Conservation (phyloP, 2,113 vertebrate species). For the Pseudois nayaur region DNA sequence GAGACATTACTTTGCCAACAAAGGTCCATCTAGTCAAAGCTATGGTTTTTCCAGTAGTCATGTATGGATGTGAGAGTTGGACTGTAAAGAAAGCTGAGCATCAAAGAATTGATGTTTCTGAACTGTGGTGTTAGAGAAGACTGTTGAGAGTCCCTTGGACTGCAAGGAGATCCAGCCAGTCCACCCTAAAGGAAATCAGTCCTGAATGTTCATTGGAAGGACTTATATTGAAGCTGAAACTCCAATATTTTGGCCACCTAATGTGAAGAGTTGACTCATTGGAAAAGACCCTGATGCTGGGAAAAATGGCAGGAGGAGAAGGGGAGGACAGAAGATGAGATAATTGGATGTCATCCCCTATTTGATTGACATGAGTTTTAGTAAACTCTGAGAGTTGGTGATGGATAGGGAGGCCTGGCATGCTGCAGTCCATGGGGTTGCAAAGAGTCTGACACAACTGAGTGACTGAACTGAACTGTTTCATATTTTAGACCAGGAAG, state of each 20-base stretch:
- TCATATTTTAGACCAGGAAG: background rate
- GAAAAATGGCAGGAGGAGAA: background rate
- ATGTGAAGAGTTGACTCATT: fast-evolving
- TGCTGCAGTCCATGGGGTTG: background rate
- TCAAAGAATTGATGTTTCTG: background rate
- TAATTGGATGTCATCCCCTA: background rate
- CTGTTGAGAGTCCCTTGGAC: background rate
- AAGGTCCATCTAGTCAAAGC: background rate
- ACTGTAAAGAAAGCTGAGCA: background rate
- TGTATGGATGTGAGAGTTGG: background rate
- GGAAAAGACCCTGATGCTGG: background rate
- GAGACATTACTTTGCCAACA: background rate
- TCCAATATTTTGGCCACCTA: background rate
- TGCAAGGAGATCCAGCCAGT: background rate
- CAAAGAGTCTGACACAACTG: background rate
- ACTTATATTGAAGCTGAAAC: background rate
- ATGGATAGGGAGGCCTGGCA: background rate
- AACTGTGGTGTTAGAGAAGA: background rate
- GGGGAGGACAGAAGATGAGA: background rate
- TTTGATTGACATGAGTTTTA: background rate
- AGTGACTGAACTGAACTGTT: background rate
- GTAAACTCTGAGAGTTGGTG: background rate
- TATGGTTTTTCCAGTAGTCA: background rate
- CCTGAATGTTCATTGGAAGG: background rate
- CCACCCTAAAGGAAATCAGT: background rate